Percentiles rank a stretch among this genome's conserved stretches.
Evolutionary conservation across 2,797 vertebrate genomes (phyloP).

Genomic region (Lophura swinhoii): DNA sequence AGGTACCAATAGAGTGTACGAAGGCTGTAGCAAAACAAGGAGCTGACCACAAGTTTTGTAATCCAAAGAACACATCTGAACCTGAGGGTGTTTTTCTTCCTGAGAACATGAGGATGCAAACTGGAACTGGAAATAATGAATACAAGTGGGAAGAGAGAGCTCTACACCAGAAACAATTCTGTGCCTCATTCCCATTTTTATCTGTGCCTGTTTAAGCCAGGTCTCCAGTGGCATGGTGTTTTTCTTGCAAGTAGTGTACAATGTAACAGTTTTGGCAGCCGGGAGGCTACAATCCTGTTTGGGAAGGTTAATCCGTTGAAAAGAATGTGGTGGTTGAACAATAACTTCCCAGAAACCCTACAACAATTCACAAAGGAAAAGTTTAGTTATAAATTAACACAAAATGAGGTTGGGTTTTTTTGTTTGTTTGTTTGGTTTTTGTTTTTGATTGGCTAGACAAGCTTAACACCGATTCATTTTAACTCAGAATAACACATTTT

Average conservation of each 20-base stretch:
- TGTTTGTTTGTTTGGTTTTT: too few species aligned
- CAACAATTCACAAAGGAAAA: not conserved
- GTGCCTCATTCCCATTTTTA: not conserved
- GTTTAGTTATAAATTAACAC: conserved; percentile 42
- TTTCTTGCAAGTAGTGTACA: conserved; percentile 7
- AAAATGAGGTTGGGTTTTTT: not conserved
- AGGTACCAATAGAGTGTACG: not conserved
- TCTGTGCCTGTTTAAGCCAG: not conserved
- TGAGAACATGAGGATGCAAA: not conserved
- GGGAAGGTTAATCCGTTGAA: not conserved
- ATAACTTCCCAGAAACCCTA: conserved; percentile 11
- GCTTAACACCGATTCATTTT: not conserved
- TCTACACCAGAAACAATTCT: not conserved
- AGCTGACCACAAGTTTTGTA: not conserved
- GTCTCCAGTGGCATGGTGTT: not conserved
- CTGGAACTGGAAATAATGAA: not conserved
- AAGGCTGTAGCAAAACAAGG: not conserved
- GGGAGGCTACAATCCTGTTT: not conserved
- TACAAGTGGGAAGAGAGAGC: not conserved
- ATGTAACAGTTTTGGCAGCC: not conserved
- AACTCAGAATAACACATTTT: not conserved
- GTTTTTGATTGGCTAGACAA: conserved; percentile 1
- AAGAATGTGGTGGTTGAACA: not conserved
- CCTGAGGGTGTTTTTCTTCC: not conserved
- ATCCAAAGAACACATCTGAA: not conserved